phyloP scores from a whole-genome alignment of 1,140 invertebrate species.

The Lucilia sericata region DNA sequence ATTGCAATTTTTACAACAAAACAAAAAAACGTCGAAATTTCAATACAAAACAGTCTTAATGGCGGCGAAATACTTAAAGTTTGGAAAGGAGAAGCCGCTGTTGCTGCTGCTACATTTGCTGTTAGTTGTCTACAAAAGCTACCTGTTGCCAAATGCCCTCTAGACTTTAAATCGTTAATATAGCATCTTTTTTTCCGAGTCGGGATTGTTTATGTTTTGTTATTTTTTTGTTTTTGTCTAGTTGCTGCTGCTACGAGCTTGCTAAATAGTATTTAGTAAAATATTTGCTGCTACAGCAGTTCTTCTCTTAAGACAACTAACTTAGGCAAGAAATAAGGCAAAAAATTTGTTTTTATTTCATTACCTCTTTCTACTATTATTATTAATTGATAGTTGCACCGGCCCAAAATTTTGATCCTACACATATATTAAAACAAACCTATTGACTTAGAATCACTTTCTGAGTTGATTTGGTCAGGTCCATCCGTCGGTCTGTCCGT shows the following conservation, averaged over 20 bases:
- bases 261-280: conserved; percentile 16
- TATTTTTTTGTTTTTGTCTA: not conserved
- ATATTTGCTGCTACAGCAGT: not conserved
- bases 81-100: not conserved
- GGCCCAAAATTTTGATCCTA: too few species aligned
- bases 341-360: not conserved
- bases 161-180: conserved; percentile 52
- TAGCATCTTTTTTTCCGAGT: not conserved
- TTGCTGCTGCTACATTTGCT: not conserved
- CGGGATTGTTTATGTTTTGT: not conserved
- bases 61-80: not conserved
- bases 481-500: too few species aligned
- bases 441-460: too few species aligned
- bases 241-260: not conserved
- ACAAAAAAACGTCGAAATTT: too few species aligned
- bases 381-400: too few species aligned
- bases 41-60: not conserved
- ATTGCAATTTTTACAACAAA: not conserved
- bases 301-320: not conserved
- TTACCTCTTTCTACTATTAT: too few species aligned
- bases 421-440: too few species aligned
- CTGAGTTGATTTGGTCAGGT: too few species aligned
- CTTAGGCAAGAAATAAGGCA: conserved; percentile 3
- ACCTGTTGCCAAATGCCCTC: conserved; percentile 57
- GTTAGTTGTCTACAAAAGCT: conserved; percentile 45